Evolutionary conservation across 2,797 vertebrate genomes (phyloP).

Genomic region (Phrynocephalus forsythii): DNA sequence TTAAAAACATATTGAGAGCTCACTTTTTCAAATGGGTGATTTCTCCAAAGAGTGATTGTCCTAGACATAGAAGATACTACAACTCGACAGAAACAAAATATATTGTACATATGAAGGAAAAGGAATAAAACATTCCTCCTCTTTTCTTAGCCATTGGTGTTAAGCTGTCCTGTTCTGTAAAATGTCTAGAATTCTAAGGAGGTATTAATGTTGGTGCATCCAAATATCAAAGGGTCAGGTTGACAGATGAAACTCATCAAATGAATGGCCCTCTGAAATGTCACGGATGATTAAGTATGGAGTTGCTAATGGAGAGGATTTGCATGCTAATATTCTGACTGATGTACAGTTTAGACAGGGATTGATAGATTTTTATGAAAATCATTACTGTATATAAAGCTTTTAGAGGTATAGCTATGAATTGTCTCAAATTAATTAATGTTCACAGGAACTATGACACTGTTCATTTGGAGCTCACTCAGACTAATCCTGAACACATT

Average conservation of each 20-base stretch:
- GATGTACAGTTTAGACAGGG: slow-evolving; percentile 62
- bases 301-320: slow-evolving; percentile 71
- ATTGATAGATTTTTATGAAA: slow-evolving; percentile 57
- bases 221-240: slow-evolving; percentile 68
- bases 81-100: background rate
- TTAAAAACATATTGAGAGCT: slow-evolving; percentile 2
- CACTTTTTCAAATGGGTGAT: background rate
- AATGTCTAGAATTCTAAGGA: slow-evolving; percentile 59
- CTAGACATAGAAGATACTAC: background rate
- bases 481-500: background rate
- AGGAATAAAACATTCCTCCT: slow-evolving; percentile 27
- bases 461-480: slow-evolving; percentile 50
- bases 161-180: slow-evolving; percentile 41
- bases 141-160: slow-evolving; percentile 38
- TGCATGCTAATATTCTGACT: slow-evolving; percentile 63
- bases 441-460: slow-evolving; percentile 45
- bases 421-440: slow-evolving; percentile 56
- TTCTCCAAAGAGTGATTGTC: accelerated
- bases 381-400: slow-evolving; percentile 45
- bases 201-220: slow-evolving; percentile 49
- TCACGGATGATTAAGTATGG: slow-evolving; percentile 69
- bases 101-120: slow-evolving; percentile 8
- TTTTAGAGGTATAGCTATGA: slow-evolving; percentile 55
- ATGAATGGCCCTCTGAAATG: slow-evolving; percentile 66
- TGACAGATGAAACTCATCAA: slow-evolving; percentile 65